A percentile compares a stretch with the other conserved stretches of the same genome.
phyloP scores from a whole-genome alignment of 2,113 vertebrate species.

The Terrapene triunguis region DNA sequence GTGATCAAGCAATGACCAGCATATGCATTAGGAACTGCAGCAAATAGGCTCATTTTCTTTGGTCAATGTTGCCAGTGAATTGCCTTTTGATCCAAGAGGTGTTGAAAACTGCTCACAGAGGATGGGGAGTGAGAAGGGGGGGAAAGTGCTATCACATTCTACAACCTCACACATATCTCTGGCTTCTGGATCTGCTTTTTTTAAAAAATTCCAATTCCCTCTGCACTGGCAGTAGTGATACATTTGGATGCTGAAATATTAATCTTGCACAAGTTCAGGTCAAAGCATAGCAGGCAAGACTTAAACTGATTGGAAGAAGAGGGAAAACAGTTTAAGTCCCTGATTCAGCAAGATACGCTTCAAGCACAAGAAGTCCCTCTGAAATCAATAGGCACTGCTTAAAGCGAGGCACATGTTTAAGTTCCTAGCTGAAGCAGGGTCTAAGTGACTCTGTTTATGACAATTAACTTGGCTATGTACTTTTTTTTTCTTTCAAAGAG shows the following conservation, averaged over 20 bases:
- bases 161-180: constrained; percentile 14
- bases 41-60: not conserved
- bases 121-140: constrained; percentile 28
- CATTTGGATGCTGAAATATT: not conserved
- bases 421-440: not conserved
- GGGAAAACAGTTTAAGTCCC: not conserved
- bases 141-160: constrained; percentile 37
- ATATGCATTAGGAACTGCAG: not conserved
- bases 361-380: not conserved
- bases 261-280: not conserved
- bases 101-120: constrained; percentile 60
- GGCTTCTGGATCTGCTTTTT: constrained; percentile 15
- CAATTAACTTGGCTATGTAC: not conserved
- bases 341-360: not conserved
- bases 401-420: not conserved
- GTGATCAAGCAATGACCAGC: constrained; percentile 59
- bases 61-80: not conserved
- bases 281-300: not conserved
- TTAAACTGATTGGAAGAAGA: not conserved
- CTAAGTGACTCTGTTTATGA: not conserved
- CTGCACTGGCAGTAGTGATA: not conserved
- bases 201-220: not conserved
- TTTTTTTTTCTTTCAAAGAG: not conserved
- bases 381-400: not conserved
- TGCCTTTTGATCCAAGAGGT: constrained; percentile 35